Evolutionary conservation across 2,113 vertebrate genomes (phyloP).

Genomic region (Macquaria australasica): DNA sequence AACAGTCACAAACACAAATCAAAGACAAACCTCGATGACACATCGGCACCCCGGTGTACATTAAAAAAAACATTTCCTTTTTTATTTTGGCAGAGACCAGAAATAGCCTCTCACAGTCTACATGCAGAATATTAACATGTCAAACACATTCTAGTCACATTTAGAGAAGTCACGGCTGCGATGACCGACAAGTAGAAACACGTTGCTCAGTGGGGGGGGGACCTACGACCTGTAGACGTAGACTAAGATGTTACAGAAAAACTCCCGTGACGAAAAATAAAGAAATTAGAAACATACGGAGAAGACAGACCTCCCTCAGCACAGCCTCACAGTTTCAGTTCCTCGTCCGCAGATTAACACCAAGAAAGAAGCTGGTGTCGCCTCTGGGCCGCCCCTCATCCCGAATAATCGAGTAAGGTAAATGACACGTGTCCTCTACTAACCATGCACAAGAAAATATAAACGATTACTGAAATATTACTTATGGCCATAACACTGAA

Average conservation of each 20-base stretch:
- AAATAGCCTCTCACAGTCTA: conserved; percentile 84
- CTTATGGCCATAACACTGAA: neutral
- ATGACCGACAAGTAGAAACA: conserved; percentile 86
- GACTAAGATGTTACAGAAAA: conserved; percentile 55
- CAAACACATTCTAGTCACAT: conserved; percentile 91
- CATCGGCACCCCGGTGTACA: conserved; percentile 11
- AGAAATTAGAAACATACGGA: neutral
- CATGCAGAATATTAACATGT: conserved; percentile 91
- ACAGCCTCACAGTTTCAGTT: neutral
- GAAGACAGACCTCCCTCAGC: conserved; percentile 34
- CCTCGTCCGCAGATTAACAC: neutral
- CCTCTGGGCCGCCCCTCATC: neutral
- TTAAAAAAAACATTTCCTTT: conserved; percentile 67
- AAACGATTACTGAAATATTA: neutral
- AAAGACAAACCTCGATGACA: conserved; percentile 13
- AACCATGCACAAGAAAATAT: neutral
- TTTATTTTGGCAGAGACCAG: conserved; percentile 86
- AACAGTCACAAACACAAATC: neutral
- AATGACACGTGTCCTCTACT: neutral
- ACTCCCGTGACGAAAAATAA: conserved; percentile 20
- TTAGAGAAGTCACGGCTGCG: conserved; percentile 79
- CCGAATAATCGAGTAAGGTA: neutral
- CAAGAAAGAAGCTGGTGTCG: neutral
- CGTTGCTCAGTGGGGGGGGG: conserved; percentile 67
- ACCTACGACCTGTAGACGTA: conserved; percentile 83